Evolutionary conservation across 2,888 invertebrate species (phyloP), one percentile per base, ranked within the genome.

Genomic region (Oscheius sp.): DNA sequence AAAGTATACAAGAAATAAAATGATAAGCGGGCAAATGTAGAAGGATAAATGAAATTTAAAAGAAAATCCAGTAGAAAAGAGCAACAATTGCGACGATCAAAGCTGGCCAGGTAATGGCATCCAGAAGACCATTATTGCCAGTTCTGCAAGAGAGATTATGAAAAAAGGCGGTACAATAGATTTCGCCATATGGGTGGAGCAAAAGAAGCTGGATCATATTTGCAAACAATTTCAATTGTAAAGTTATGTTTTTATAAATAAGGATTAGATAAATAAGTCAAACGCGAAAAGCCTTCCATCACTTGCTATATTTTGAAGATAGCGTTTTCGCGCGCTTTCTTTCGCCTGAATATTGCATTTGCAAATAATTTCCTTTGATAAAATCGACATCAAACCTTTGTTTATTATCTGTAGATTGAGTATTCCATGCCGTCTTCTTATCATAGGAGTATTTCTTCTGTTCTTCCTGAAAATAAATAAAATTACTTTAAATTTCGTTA

Each of bases 401-500:
- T 68, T 71, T 72, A 67, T 75, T 76, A 30, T 78, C 74, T 26
- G 56, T 51, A 22, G 67, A 44, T 17, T 70, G 59, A 0, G 65
- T 49, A 26, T 71, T 71, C 73, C 74, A 76, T 8, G 59, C 14
- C 24, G 74, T 49, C 63, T 79, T 80, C 71, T 84, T 82, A 68
- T 84, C 84, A 62, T 84, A 83, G 2, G 83, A 82, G 69, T 84
- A 84, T 45, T 72, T 70, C 70, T 76, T 75, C 36, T 74, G 54
- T 44, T 84, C 84, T 1, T 67, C 70, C 83, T 83, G 65, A 69
- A 75, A n/a, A n/a, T n/a, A n/a, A n/a, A n/a, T n/a, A n/a, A n/a
- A n/a, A n/a, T n/a, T n/a, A n/a, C n/a, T n/a, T n/a, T n/a, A n/a
- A n/a, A n/a, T n/a, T n/a, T n/a, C n/a, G n/a, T n/a, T n/a, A n/a